Conservation (phyloP, 2,888 invertebrate species). For the Hoplodrina blanda region DNA sequence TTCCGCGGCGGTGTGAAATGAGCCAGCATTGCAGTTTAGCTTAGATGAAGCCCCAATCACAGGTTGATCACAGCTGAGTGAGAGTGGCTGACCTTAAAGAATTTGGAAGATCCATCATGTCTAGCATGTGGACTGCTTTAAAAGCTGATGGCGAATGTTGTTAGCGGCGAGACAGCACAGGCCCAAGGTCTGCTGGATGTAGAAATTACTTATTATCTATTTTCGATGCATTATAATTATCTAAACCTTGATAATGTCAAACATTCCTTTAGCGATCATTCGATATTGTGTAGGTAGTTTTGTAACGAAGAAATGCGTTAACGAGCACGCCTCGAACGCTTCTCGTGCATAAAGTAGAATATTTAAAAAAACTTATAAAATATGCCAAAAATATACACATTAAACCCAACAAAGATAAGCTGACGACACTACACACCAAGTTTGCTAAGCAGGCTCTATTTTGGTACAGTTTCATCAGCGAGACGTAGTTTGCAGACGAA, state of each 20-base stretch:
- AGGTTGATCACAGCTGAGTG: neutral
- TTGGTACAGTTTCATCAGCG: slow-evolving; percentile 48
- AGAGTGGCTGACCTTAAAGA: neutral
- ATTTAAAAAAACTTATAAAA: neutral
- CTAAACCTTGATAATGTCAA: neutral
- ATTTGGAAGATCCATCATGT: too few relatives aligned
- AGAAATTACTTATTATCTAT: neutral
- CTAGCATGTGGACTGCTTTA: too few relatives aligned
- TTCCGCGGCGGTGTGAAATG: too few relatives aligned
- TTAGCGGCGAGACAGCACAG: too few relatives aligned
- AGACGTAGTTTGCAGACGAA: slow-evolving; percentile 13
- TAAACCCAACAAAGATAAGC: slow-evolving; percentile 42
- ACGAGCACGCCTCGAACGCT: slow-evolving; percentile 13
- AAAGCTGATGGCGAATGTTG: too few relatives aligned
- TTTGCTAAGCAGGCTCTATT: slow-evolving; percentile 44
- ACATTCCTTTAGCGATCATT: slow-evolving; percentile 16
- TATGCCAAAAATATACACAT: slow-evolving; percentile 15
- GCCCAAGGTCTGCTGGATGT: too few relatives aligned
- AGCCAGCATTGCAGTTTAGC: too few relatives aligned
- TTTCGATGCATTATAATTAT: neutral
- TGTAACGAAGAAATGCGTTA: slow-evolving; percentile 7
- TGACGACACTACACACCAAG: slow-evolving; percentile 35
- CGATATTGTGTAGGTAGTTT: slow-evolving; percentile 4
- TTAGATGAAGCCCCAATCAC: too few relatives aligned
- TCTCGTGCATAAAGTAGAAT: slow-evolving; percentile 1